Percentiles rank a stretch among this genome's conserved stretches.
These are phyloP conservation scores for Drosophila macrospina DNA, from an alignment of 2,888 invertebrate genomes.

Conservation along the genomic window DNA sequence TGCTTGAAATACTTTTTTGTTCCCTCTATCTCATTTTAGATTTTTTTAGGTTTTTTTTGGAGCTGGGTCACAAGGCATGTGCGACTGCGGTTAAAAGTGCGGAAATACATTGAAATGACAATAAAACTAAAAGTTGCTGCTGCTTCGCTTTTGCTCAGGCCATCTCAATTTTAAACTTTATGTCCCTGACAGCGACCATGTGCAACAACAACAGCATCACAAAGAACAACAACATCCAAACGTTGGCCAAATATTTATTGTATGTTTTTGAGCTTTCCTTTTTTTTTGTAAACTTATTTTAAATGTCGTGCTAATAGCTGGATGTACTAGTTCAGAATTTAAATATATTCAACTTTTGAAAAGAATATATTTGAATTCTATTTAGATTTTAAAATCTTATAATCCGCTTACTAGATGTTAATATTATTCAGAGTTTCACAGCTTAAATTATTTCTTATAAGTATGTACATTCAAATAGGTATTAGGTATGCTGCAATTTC, in stretches of 20 bases:
- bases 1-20: conserved; percentile 71
- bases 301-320: conserved; percentile 69
- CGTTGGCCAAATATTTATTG: conserved; percentile 71
- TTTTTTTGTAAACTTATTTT: conserved; percentile 37
- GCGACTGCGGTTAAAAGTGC: conserved; percentile 81
- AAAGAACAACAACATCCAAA: conserved; percentile 49
- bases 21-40: background rate
- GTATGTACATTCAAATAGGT: no score
- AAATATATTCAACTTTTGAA: background rate
- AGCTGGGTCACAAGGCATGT: conserved; percentile 65
- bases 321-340: conserved; percentile 25
- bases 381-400: no score
- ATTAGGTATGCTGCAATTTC: no score
- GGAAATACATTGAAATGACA: conserved; percentile 82
- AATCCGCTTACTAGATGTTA: no score
- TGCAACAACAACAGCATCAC: conserved; percentile 55
- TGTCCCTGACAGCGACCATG: conserved; percentile 64
- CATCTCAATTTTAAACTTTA: conserved; percentile 73
- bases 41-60: conserved; percentile 37
- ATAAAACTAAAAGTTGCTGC: conserved; percentile 78
- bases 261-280: conserved; percentile 46
- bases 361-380: no score
- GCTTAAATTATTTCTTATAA: no score
- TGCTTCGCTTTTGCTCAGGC: conserved; percentile 45
- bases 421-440: no score